Evolutionary conservation across 1,140 invertebrate species (phyloP).

Genomic region (Wiebesia pumilae): DNA sequence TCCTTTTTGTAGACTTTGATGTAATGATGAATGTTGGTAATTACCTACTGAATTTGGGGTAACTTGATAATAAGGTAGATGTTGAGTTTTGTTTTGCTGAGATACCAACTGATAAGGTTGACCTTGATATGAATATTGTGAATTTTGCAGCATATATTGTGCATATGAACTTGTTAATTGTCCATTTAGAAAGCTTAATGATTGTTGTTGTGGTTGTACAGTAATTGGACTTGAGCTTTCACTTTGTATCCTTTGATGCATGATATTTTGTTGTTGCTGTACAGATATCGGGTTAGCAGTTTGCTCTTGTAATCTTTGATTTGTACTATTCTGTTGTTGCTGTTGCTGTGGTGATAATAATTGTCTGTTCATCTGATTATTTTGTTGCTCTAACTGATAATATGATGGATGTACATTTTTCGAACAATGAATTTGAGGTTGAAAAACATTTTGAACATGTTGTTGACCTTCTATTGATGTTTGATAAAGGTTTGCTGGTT

Average conservation of each 20-base stretch:
- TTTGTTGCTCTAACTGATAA: conserved; percentile 70
- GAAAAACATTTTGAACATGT: conserved; percentile 62
- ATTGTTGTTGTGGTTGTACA: conserved; percentile 63
- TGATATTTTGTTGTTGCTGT: conserved; percentile 36
- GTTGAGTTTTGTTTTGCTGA: conserved; percentile 67
- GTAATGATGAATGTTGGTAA: conserved; percentile 62
- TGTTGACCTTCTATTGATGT: conserved; percentile 67
- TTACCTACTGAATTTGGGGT: conserved; percentile 63
- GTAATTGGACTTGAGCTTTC: conserved; percentile 66
- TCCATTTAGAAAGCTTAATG: conserved; percentile 53
- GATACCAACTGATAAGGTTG: conserved; percentile 65
- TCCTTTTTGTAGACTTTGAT: conserved; percentile 63
- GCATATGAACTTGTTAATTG: conserved; percentile 67
- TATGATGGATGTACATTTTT: conserved; percentile 67
- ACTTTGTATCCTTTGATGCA: conserved; percentile 44
- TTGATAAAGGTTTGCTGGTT: conserved; percentile 69
- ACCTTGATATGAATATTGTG: conserved; percentile 64
- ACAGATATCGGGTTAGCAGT: conserved; percentile 50
- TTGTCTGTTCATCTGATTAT: conserved; percentile 73
- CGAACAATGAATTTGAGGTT: conserved; percentile 53
- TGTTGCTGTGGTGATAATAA: conserved; percentile 56
- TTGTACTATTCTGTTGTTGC: conserved; percentile 59
- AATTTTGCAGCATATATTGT: conserved; percentile 58
- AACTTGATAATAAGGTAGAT: conserved; percentile 69
- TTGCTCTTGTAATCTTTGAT: conserved; percentile 65